Base-by-base conservation (phyloP, 1,140 invertebrate species). In the Habropoda laboriosa region DNA sequence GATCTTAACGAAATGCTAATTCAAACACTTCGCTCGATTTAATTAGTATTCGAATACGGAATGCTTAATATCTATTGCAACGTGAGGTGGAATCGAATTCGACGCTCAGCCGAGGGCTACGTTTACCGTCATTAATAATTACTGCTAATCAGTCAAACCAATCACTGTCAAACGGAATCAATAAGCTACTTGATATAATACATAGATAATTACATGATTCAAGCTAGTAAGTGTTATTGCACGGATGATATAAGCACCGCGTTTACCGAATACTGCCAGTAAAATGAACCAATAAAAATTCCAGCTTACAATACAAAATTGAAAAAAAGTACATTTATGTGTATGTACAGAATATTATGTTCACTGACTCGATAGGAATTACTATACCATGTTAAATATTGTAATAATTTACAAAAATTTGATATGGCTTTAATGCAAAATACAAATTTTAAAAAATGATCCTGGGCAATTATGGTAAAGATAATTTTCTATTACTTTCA, bases 101-200 rank as follows among this genome's bases (percentile, higher is more conserved):
- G 63, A 68, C 38, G 24, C 30, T 45, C 40, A 47, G 16, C 51
- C 6, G 24, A 24, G 38, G 38, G 18, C 30, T 38, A 45, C 38
- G 63, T 67, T 76, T 68, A 57, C 63, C 35, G 12, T 24, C 32
- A 53, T 74, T 63, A 63, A 51, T 74, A 63, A 74, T 74, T 74
- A 49, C 18, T 49, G 42, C 35, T 51, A 63, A 63, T 74, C 71
- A 63, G 32, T 74, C 71, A 12, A 40, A 51, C 24, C 72, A 64
- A 57, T 76, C 74, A 76, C 51, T 76, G 74, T 76, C 74, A 68
- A 68, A 68, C 27, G 51, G 63, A 76, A 76, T 76, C 63, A 8
- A 67, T 76, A 76, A 68, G 30, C 63, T 47, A 13, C 61, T 55
- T 24, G 40, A 76, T 68, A 57, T 57, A 58, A 76, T 68, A 55